A percentile compares a stretch with the other conserved stretches of the same genome.
Conservation (phyloP, 2,113 vertebrate genomes). For the Dicerorhinus sumatrensis region DNA sequence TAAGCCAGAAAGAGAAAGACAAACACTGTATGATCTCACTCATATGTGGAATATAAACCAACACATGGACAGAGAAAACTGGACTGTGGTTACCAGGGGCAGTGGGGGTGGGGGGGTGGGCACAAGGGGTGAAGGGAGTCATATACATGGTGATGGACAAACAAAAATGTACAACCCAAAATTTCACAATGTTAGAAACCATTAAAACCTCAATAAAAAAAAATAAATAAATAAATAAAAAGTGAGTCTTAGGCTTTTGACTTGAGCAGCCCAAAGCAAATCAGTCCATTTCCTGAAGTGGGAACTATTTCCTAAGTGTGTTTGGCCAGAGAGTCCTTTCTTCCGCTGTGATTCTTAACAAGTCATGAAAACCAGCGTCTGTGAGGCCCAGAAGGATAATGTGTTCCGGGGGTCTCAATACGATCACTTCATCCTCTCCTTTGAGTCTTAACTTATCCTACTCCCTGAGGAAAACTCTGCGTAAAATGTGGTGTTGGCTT, state of each 20-base stretch:
- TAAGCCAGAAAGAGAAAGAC: too few relatives aligned
- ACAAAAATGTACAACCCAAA: too few relatives aligned
- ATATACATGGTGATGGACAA: too few relatives aligned
- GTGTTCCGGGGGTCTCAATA: neutral
- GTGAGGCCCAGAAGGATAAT: neutral
- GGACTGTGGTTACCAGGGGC: too few relatives aligned
- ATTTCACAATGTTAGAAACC: too few relatives aligned
- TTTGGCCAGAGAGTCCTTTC: neutral
- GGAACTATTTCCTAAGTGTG: neutral
- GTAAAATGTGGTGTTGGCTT: neutral
- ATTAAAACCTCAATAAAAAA: too few relatives aligned
- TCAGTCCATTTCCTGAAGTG: neutral
- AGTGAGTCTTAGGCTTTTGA: neutral
- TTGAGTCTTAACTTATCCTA: neutral
- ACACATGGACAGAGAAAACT: too few relatives aligned
- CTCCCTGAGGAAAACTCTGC: neutral
- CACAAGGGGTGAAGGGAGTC: too few relatives aligned
- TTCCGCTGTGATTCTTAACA: neutral
- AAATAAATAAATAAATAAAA: too few relatives aligned
- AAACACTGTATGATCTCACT: too few relatives aligned
- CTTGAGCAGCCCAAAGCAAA: neutral
- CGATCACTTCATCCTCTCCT: neutral
- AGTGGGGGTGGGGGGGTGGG: too few relatives aligned
- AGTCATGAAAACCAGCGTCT: neutral
- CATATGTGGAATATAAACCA: too few relatives aligned